Percentiles rank a stretch among this genome's conserved stretches.
These are phyloP conservation scores for Lacerta bilineata DNA, from an alignment of 2,797 vertebrate genomes.

Conservation along the genomic window DNA sequence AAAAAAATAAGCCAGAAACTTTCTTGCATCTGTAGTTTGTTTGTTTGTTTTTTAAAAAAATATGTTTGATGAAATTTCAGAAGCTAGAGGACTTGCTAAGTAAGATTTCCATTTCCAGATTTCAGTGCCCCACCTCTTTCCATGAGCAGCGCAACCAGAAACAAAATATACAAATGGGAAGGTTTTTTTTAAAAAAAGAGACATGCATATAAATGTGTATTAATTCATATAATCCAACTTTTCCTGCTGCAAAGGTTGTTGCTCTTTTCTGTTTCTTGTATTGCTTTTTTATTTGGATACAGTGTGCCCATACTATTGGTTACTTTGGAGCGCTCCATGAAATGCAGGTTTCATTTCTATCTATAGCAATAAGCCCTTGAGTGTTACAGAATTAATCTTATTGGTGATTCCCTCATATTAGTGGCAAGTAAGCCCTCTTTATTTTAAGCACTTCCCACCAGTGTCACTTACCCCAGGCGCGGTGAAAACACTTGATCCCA, in stretches of 20 bases:
- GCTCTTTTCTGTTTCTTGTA: neutral
- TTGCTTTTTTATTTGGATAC: neutral
- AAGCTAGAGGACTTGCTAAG: neutral
- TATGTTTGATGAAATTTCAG: neutral
- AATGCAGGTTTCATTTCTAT: neutral
- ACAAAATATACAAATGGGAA: neutral
- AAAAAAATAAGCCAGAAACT: neutral
- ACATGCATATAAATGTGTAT: neutral
- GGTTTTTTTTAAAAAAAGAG: neutral
- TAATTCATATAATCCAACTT: neutral
- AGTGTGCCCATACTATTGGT: no score
- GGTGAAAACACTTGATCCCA: conserved; percentile 13
- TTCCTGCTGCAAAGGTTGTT: neutral
- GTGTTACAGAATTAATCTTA: neutral
- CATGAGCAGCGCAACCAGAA: neutral
- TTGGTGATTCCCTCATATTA: neutral
- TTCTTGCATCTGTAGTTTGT: neutral
- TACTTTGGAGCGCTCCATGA: neutral
- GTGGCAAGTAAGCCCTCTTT: neutral
- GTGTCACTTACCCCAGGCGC: neutral
- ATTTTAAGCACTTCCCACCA: neutral
- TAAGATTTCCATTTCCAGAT: neutral
- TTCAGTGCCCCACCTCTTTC: neutral
- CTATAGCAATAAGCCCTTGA: neutral
- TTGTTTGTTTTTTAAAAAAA: no score